Percentiles rank a stretch among this genome's conserved stretches.
Evolutionary conservation across 2,888 invertebrate species (phyloP).

Genomic region (Pycnomerus fuliginosus): DNA sequence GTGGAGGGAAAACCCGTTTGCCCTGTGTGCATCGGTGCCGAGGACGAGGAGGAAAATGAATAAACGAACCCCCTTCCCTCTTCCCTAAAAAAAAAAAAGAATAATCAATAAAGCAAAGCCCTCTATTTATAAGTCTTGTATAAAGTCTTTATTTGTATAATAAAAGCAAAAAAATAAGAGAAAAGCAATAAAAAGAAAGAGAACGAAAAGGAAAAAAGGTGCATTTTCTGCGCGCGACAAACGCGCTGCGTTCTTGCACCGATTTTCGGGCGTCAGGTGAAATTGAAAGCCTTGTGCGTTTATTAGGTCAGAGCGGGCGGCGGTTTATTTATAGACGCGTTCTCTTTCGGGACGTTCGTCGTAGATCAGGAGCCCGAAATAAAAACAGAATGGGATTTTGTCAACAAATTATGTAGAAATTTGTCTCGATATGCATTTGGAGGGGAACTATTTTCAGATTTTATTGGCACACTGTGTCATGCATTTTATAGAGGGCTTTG

Average conservation of each 20-base stretch:
- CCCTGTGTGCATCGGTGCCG: slow-evolving; percentile 88
- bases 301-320: slow-evolving; percentile 25
- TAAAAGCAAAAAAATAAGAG: slow-evolving; percentile 53
- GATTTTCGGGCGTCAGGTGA: no score
- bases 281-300: slow-evolving; percentile 2
- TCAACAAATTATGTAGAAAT: no score
- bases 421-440: no score
- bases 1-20: slow-evolving; percentile 97
- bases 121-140: slow-evolving; percentile 43
- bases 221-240: slow-evolving; percentile 14
- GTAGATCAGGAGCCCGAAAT: no score
- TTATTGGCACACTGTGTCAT: no score
- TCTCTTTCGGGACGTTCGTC: no score
- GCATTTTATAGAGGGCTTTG: no score
- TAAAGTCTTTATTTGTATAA: slow-evolving; percentile 58
- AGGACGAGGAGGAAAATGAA: slow-evolving; percentile 76
- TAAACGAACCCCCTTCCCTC: slow-evolving; percentile 37
- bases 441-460: no score
- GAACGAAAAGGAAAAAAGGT: slow-evolving; percentile 43
- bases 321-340: no score
- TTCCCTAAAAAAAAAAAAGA: slow-evolving; percentile 5
- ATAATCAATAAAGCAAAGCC: slow-evolving; percentile 21
- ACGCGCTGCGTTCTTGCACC: slow-evolving; percentile 15
- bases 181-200: slow-evolving; percentile 50
- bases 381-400: no score